phyloP scores from a whole-genome alignment of 2,888 invertebrate species.

The Pterostichus niger region DNA sequence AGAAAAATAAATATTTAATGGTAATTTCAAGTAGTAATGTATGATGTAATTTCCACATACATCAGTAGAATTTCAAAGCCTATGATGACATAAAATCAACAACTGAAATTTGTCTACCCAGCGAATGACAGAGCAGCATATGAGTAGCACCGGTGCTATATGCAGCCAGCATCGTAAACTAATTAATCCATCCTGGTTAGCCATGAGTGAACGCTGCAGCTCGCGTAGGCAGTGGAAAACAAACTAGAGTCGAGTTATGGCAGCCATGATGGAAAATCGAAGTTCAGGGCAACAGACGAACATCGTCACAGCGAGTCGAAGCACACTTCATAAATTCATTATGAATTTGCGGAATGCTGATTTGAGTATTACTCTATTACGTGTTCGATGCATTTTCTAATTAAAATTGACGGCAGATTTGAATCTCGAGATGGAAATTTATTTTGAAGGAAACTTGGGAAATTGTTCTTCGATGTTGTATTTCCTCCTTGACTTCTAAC shows the following conservation, averaged over 20 bases:
- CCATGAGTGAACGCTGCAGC: slow-evolving; percentile 17
- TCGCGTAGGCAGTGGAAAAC: background rate
- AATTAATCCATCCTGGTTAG: slow-evolving; percentile 39
- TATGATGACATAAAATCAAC: slow-evolving; percentile 36
- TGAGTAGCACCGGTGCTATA: background rate
- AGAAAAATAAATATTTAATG: too few relatives aligned
- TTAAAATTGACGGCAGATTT: slow-evolving; percentile 37
- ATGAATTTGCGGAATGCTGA: slow-evolving; percentile 41
- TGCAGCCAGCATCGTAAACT: slow-evolving; percentile 50
- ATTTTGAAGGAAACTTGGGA: background rate
- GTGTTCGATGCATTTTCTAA: slow-evolving; percentile 22
- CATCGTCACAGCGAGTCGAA: slow-evolving; percentile 30
- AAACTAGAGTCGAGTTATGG: background rate
- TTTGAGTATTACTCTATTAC: slow-evolving; percentile 1
- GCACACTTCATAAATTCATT: slow-evolving; percentile 50
- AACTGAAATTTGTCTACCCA: slow-evolving; percentile 37
- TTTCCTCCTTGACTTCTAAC: background rate
- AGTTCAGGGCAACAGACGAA: slow-evolving; percentile 18
- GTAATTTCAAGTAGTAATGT: background rate
- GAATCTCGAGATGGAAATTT: background rate
- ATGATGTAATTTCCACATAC: slow-evolving; percentile 11
- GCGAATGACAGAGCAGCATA: background rate
- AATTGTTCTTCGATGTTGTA: background rate
- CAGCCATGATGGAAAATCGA: slow-evolving; percentile 41
- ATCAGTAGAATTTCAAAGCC: slow-evolving; percentile 6